These are phyloP conservation scores for Drosophila sp. DNA, from an alignment of 1,140 invertebrate species.

Conservation along the genomic window DNA sequence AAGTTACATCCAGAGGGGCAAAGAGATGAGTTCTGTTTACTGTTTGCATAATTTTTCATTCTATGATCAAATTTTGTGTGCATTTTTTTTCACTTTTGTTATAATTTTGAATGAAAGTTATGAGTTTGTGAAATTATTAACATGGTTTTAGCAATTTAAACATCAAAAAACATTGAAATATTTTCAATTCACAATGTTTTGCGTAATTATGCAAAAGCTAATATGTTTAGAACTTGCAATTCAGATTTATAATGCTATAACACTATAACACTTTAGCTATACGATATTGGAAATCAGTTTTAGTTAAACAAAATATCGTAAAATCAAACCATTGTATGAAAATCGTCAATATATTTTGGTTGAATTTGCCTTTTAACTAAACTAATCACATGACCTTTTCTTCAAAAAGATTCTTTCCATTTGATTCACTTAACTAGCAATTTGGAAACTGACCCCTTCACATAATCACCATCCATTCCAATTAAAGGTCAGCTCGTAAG, in stretches of 20 bases:
- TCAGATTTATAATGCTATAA: too few relatives aligned
- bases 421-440: constrained; percentile 29
- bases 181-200: too few relatives aligned
- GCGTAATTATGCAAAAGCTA: too few relatives aligned
- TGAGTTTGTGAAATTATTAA: neutral
- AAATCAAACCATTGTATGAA: neutral
- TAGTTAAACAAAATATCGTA: neutral
- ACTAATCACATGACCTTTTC: constrained; percentile 20
- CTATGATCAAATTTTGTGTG: constrained; percentile 8
- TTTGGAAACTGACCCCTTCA: constrained; percentile 42
- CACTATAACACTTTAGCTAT: too few relatives aligned
- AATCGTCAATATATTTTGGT: neutral
- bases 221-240: too few relatives aligned
- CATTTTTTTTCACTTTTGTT: constrained; percentile 3
- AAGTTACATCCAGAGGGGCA: neutral
- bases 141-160: neutral
- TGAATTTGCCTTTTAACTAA: neutral
- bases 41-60: constrained; percentile 28
- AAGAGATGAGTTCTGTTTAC: neutral
- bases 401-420: neutral
- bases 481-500: constrained; percentile 52
- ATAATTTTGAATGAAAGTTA: neutral
- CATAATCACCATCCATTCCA: constrained; percentile 54
- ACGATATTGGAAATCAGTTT: neutral
- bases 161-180: neutral